These are phyloP conservation scores for Choloepus didactylus DNA, from an alignment of 2,797 vertebrate species.

Conservation along the genomic window DNA sequence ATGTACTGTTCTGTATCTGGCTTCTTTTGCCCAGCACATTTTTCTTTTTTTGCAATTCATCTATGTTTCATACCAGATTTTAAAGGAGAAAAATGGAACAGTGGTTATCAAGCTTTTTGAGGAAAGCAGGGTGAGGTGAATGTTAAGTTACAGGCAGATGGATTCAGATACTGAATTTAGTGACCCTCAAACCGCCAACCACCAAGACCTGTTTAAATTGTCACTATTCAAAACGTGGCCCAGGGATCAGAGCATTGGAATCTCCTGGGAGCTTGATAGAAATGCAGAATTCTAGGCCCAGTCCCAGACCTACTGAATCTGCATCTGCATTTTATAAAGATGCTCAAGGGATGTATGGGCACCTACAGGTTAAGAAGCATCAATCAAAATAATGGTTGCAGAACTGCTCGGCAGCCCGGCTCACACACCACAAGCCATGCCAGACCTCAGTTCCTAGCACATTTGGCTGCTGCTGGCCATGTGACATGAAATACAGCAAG, in stretches of 20 bases:
- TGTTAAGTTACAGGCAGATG: not conserved
- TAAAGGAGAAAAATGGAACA: conserved; percentile 33
- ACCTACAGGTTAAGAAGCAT: not conserved
- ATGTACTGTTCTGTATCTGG: not conserved
- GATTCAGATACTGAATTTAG: not conserved
- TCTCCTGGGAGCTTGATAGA: not conserved
- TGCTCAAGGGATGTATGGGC: not conserved
- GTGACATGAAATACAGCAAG: not conserved
- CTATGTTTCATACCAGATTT: conserved; percentile 40
- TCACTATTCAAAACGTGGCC: not conserved
- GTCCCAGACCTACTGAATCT: not conserved
- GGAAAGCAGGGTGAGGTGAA: not conserved
- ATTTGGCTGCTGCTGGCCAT: not conserved
- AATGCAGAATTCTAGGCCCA: not conserved
- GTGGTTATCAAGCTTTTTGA: conserved; percentile 21
- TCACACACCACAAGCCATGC: not conserved
- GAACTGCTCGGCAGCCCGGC: not conserved
- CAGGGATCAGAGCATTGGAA: not conserved
- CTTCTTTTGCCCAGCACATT: conserved; percentile 27
- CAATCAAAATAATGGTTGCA: not conserved
- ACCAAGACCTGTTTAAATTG: not conserved
- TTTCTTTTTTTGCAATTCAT: not conserved
- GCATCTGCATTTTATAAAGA: conserved; percentile 20
- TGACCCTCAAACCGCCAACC: not conserved
- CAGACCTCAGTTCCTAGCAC: not conserved